Conservation (phyloP, 2,797 vertebrate species). For the Mastacembelus armatus region DNA sequence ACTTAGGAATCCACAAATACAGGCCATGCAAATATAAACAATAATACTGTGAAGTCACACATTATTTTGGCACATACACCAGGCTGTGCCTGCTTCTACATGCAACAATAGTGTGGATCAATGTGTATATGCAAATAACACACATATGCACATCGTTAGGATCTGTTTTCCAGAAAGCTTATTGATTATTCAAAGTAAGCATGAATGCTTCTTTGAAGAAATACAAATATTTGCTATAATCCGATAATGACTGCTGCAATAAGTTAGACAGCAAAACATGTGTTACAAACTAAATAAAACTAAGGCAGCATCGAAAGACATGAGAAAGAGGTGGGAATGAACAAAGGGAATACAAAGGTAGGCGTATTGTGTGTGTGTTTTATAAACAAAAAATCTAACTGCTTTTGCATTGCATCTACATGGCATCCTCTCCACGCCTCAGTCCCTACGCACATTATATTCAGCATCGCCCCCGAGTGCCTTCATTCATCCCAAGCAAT, state of each 20-base stretch:
- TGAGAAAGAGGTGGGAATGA: conserved; percentile 40
- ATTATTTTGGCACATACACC: not conserved
- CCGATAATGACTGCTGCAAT: not conserved
- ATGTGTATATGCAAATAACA: conserved; percentile 1
- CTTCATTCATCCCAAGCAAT: conserved; percentile 52
- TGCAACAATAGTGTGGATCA: not conserved
- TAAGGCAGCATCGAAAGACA: conserved; percentile 40
- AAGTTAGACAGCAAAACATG: conserved; percentile 16
- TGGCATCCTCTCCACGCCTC: conserved; percentile 36
- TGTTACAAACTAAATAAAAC: conserved; percentile 7
- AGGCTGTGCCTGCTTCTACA: not conserved
- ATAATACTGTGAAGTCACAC: no score
- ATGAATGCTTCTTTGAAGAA: not conserved
- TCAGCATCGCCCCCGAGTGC: conserved; percentile 40
- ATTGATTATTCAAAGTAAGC: not conserved
- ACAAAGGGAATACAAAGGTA: conserved; percentile 42
- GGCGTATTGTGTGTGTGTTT: conserved; percentile 53
- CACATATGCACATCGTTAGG: not conserved
- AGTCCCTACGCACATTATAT: conserved; percentile 40
- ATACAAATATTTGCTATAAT: not conserved
- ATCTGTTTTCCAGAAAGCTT: conserved; percentile 7
- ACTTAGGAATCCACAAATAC: not conserved
- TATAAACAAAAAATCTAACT: conserved; percentile 38
- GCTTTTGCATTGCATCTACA: conserved; percentile 47
- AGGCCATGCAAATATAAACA: conserved; percentile 2